phyloP scores from a whole-genome alignment of 2,888 invertebrate species.

The Xanthorhoe spadicearia region DNA sequence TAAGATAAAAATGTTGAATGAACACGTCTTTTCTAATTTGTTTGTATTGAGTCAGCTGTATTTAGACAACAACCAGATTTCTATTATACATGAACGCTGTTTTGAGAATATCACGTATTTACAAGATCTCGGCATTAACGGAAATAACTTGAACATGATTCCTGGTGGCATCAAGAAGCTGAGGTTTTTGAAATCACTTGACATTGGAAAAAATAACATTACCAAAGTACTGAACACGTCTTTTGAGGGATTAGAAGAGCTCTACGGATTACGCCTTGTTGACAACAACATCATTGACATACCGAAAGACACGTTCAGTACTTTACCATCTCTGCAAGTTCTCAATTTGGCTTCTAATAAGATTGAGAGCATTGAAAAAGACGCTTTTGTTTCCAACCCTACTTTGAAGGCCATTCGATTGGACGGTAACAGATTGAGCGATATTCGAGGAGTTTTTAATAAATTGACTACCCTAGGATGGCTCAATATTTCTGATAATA shows the following conservation, averaged over 20 bases:
- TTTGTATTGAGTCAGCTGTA: constrained; percentile 89
- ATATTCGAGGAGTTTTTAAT: constrained; percentile 90
- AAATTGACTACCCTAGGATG: constrained; percentile 89
- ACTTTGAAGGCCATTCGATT: constrained; percentile 90
- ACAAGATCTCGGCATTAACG: constrained; percentile 90
- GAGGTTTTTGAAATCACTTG: constrained; percentile 89
- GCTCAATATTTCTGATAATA: constrained; percentile 93
- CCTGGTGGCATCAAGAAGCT: constrained; percentile 88
- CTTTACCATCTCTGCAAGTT: constrained; percentile 89
- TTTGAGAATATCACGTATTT: constrained; percentile 91
- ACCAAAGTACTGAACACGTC: constrained; percentile 88
- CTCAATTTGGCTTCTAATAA: constrained; percentile 92
- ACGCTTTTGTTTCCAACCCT: constrained; percentile 90
- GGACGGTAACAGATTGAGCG: constrained; percentile 90
- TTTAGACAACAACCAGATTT: constrained; percentile 89
- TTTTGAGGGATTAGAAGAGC: constrained; percentile 89
- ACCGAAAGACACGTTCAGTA: constrained; percentile 89
- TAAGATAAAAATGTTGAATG: constrained; percentile 87
- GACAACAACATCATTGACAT: constrained; percentile 91
- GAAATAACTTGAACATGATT: constrained; percentile 87
- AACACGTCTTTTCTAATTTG: constrained; percentile 88
- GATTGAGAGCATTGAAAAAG: constrained; percentile 90
- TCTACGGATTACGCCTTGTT: constrained; percentile 91
- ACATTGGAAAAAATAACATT: constrained; percentile 92
- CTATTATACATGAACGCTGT: constrained; percentile 87